These are phyloP conservation scores for Scaptodrosophila latifasciaeformis DNA, from an alignment of 2,888 invertebrate species.

Conservation along the genomic window DNA sequence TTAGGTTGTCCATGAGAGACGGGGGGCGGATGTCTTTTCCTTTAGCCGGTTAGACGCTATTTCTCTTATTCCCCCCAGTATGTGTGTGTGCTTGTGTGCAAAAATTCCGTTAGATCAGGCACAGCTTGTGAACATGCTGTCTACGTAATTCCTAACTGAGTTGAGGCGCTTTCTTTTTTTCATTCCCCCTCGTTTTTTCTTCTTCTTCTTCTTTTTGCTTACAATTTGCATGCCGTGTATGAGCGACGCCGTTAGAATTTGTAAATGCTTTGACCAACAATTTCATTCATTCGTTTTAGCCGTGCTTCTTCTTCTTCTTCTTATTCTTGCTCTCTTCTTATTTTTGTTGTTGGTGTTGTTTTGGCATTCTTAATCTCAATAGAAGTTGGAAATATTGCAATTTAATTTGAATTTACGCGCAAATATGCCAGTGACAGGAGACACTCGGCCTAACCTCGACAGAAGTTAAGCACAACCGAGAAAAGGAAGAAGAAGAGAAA, in stretches of 20 bases:
- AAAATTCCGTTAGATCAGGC: slow-evolving; percentile 34
- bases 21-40: slow-evolving; percentile 14
- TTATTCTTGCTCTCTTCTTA: background rate
- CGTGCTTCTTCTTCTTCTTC: background rate
- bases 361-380: slow-evolving; percentile 36
- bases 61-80: too few species aligned
- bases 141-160: slow-evolving; percentile 51
- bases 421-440: slow-evolving; percentile 32
- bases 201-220: slow-evolving; percentile 32
- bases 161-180: slow-evolving; percentile 54
- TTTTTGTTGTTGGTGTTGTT: background rate
- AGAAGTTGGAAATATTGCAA: slow-evolving; percentile 43
- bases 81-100: too few species aligned
- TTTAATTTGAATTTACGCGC: slow-evolving; percentile 53
- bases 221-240: slow-evolving; percentile 11
- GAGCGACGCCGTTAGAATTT: slow-evolving; percentile 60
- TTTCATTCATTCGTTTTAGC: slow-evolving; percentile 52
- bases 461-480: background rate
- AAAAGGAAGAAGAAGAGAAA: too few species aligned
- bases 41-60: slow-evolving; percentile 36
- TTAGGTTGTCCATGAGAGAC: background rate
- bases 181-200: too few species aligned
- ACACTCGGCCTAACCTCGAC: background rate
- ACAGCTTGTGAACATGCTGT: slow-evolving; percentile 29
- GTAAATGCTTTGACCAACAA: slow-evolving; percentile 35